Percentiles rank a stretch among this genome's conserved stretches.
phyloP scores from a whole-genome alignment of 2,113 vertebrate species.

The Boleophthalmus pectinirostris region DNA sequence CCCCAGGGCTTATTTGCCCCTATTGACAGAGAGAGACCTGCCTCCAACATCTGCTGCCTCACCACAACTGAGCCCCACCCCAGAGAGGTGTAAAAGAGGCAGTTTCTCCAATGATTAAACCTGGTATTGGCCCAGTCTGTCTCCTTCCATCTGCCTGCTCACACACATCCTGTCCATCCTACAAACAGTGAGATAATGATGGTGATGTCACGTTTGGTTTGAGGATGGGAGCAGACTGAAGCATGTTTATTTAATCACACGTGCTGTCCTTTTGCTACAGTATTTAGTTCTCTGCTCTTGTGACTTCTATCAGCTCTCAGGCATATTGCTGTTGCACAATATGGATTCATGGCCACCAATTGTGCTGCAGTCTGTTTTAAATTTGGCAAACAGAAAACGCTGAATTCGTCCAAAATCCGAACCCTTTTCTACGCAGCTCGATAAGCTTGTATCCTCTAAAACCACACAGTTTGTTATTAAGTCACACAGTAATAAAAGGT shows the following conservation, averaged over 20 bases:
- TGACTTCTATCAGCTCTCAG: neutral
- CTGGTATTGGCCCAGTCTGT: constrained; percentile 21
- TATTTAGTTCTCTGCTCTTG: neutral
- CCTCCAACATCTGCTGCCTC: constrained; percentile 34
- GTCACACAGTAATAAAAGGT: neutral
- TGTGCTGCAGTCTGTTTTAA: constrained; percentile 12
- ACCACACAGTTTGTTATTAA: neutral
- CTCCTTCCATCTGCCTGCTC: constrained; percentile 27
- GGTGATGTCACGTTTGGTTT: constrained; percentile 24
- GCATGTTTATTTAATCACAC: constrained; percentile 51
- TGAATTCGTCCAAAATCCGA: neutral
- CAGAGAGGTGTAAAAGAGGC: constrained; percentile 24
- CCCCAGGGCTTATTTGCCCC: neutral
- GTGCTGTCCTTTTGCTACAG: constrained; percentile 8
- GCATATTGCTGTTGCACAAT: neutral
- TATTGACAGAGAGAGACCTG: constrained; percentile 26
- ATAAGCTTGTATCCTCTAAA: constrained; percentile 4
- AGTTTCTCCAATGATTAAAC: constrained; percentile 7
- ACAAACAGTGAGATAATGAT: constrained; percentile 4
- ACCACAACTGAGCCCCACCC: constrained; percentile 46
- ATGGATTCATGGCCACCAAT: constrained; percentile 5
- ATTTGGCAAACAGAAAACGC: constrained; percentile 10
- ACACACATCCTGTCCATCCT: constrained; percentile 15
- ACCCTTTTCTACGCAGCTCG: neutral
- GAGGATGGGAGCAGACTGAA: constrained; percentile 18